Base-by-base conservation (phyloP, 2,113 vertebrate species). In the Muntiacus muntjak region DNA sequence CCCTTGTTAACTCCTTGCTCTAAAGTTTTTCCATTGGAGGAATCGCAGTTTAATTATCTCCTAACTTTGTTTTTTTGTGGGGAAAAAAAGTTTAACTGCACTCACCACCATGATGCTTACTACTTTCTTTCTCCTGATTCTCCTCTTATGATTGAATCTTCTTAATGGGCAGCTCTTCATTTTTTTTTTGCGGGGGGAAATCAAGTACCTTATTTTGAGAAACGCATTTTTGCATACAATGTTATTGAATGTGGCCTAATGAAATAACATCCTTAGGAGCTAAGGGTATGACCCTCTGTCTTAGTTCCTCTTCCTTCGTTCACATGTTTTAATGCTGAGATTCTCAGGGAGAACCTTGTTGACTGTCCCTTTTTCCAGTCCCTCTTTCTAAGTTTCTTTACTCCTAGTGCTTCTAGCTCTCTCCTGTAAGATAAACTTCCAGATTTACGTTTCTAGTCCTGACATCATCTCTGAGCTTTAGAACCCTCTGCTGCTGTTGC, bases 201-300 rank as follows among this genome's bases (percentile, higher is more conserved):
- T 71, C n/a, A 84, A 78, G 55, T 52, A 54, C 25, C 11, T 13
- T 96, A 54, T 58, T 96, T 96, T 95, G 82, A 95, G n/a, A 95
- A 52, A 85, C 11, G 36, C 71, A 55, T 50, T 52, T 93, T 26
- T 93, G 47, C 47, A 36, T 52, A 50, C 0, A 25, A 2, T 58
- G 54, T 64, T 50, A 64, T 47, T 57, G 43, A 83, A 30, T 57
- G 12, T 25, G 28, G 21, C 43, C 67, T 79, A 78, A 76, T 84
- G 36, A 89, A 95, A 76, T 52, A 57, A 23, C 3, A 83, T 21
- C 15, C 13, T 52, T 83, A n/a, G 55, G 16, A 64, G 30, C 40
- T 83, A 67, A 87, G 10, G n/a, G 30, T 62, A 26, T 50, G 79
- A 57, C 30, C 43, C 43, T 95, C 26, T n/a, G 28, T 88, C 85